A percentile compares a stretch with the other conserved stretches of the same genome.
These are phyloP conservation scores for Brevimyrus niger DNA, from an alignment of 2,113 vertebrate species.

Conservation along the genomic window DNA sequence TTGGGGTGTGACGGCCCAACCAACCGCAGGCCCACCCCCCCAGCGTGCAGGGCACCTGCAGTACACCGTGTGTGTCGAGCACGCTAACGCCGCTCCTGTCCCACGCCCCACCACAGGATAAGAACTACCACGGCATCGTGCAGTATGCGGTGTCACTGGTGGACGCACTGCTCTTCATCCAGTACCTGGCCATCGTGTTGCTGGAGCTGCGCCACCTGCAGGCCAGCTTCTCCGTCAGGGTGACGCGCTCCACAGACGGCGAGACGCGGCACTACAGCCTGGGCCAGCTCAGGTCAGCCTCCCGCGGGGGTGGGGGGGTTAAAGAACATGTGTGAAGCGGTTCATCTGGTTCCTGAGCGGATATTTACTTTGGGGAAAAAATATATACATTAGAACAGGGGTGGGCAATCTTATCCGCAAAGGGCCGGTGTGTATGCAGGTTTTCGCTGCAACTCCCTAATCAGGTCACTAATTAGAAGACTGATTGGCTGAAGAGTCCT, in stretches of 20 bases:
- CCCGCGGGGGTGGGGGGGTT: background rate
- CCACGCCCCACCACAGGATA: constrained; percentile 51
- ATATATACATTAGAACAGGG: background rate
- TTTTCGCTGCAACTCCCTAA: no score
- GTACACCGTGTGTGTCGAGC: no score
- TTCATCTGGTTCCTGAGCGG: background rate
- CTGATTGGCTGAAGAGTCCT: no score
- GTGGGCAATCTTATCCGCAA: no score
- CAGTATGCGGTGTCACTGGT: constrained; percentile 83
- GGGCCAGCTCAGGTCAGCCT: constrained; percentile 79
- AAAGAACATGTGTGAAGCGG: background rate
- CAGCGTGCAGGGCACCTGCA: background rate
- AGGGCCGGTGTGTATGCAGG: no score
- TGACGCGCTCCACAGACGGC: constrained; percentile 81
- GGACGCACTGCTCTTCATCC: constrained; percentile 89
- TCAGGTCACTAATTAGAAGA: no score
- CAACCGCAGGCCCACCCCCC: background rate
- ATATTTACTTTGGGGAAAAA: background rate
- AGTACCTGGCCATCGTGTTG: constrained; percentile 89
- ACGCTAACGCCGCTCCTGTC: background rate
- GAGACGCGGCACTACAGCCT: constrained; percentile 83
- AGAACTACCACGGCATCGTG: constrained; percentile 88
- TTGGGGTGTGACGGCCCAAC: no score
- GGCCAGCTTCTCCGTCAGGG: constrained; percentile 74
- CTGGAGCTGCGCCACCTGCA: constrained; percentile 90